phyloP scores from a whole-genome alignment of 92 coral and sea anemone species.

The Plumapathes pennacea region DNA sequence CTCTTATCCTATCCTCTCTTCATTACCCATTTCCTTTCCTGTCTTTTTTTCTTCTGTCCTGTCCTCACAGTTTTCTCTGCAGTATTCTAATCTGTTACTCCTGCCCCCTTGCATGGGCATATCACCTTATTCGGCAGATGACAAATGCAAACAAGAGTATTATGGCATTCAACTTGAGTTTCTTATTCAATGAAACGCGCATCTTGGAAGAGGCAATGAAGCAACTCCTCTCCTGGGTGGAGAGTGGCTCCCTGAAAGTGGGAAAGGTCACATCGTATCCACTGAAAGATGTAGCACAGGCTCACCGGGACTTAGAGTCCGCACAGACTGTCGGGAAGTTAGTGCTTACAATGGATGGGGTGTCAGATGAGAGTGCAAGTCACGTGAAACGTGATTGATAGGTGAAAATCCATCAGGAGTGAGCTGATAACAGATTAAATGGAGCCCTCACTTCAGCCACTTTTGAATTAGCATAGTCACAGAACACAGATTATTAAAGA shows the following conservation, averaged over 20 bases:
- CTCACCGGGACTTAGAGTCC: slow-evolving; percentile 92
- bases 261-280: slow-evolving; percentile 84
- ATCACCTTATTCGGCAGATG: slow-evolving; percentile 51
- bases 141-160: slow-evolving; percentile 79
- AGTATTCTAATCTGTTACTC: background rate
- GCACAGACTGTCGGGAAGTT: slow-evolving; percentile 94
- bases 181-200: slow-evolving; percentile 72
- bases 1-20: no score
- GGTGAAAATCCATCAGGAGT: no score
- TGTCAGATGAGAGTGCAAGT: background rate
- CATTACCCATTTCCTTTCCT: no score
- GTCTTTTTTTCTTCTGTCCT: no score
- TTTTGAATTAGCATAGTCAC: no score
- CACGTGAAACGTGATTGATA: no score
- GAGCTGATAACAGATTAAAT: no score
- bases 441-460: no score
- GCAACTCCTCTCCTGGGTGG: slow-evolving; percentile 80
- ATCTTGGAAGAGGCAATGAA: slow-evolving; percentile 75
- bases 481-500: no score
- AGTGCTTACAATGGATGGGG: slow-evolving; percentile 77
- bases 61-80: background rate
- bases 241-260: slow-evolving; percentile 68
- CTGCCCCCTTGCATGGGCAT: background rate
- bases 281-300: slow-evolving; percentile 69
- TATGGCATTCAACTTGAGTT: slow-evolving; percentile 94